phyloP scores from a whole-genome alignment of 1,140 invertebrate genomes.

The Brachystomella parvula region DNA sequence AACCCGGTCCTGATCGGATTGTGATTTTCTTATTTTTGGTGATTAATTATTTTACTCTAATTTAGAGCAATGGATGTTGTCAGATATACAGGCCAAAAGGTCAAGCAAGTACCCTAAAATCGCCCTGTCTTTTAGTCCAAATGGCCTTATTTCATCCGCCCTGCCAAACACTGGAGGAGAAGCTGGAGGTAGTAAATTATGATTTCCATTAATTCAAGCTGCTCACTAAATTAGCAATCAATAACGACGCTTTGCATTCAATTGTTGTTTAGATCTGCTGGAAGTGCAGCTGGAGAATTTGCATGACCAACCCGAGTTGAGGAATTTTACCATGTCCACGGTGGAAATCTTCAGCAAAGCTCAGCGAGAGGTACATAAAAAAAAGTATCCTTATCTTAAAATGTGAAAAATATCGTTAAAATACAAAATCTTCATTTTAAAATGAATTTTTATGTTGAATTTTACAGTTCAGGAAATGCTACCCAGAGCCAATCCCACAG shows the following conservation, averaged over 20 bases:
- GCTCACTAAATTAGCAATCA: not conserved
- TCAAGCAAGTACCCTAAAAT: constrained; percentile 6
- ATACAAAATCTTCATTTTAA: not conserved
- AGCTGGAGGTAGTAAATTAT: not conserved
- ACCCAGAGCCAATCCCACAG: constrained; percentile 29
- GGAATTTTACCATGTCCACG: constrained; percentile 29
- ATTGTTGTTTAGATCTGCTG: constrained; percentile 12
- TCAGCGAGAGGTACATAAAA: constrained; percentile 26
- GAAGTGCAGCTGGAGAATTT: constrained; percentile 11
- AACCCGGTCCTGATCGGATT: no score
- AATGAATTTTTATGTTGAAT: not conserved
- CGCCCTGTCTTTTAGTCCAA: constrained; percentile 9
- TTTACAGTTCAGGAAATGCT: constrained; percentile 22
- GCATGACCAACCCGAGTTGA: constrained; percentile 23
- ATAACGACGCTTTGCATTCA: not conserved
- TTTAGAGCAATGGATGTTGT: not conserved
- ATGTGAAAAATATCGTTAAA: not conserved
- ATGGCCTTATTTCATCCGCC: constrained; percentile 6
- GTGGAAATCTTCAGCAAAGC: constrained; percentile 28
- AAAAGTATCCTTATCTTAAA: no score
- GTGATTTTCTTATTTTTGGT: no score
- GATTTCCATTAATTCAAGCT: not conserved
- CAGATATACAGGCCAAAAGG: not conserved
- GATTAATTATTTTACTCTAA: not conserved
- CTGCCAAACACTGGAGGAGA: not conserved